phyloP scores from a whole-genome alignment of 2,797 vertebrate genomes.

The Coluber constrictor region DNA sequence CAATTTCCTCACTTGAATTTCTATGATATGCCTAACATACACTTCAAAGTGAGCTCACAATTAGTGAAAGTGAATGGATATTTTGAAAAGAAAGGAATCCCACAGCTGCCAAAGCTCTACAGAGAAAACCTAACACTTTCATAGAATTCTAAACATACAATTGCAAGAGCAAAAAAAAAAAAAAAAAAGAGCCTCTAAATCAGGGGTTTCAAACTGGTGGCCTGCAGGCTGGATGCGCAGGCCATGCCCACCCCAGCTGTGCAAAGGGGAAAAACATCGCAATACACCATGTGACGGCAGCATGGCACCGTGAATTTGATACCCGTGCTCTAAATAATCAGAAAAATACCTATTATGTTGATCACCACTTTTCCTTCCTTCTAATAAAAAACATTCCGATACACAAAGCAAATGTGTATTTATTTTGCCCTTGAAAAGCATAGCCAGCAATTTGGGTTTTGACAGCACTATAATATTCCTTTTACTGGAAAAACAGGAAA shows the following conservation, averaged over 20 bases:
- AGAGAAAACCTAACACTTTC: constrained; percentile 26
- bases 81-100: constrained; percentile 11
- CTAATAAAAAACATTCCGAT: neutral
- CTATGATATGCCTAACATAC: constrained; percentile 29
- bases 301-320: too few relatives aligned
- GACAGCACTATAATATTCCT: neutral
- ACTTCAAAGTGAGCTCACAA: constrained; percentile 17
- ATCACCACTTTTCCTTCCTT: neutral
- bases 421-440: neutral
- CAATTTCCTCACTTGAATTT: constrained; percentile 1
- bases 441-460: neutral
- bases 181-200: neutral
- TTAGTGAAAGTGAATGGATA: constrained; percentile 34
- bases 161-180: rapidly evolving
- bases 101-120: constrained; percentile 3
- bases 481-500: neutral
- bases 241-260: too few relatives aligned
- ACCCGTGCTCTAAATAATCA: neutral
- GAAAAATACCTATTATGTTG: neutral
- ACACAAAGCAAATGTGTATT: rapidly evolving
- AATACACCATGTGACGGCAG: too few relatives aligned
- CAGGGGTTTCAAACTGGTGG: too few relatives aligned
- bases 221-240: too few relatives aligned
- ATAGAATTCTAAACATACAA: constrained; percentile 12
- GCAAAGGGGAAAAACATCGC: too few relatives aligned